Base-by-base conservation (phyloP, 2,797 vertebrate genomes). In the Thunnus albacares region DNA sequence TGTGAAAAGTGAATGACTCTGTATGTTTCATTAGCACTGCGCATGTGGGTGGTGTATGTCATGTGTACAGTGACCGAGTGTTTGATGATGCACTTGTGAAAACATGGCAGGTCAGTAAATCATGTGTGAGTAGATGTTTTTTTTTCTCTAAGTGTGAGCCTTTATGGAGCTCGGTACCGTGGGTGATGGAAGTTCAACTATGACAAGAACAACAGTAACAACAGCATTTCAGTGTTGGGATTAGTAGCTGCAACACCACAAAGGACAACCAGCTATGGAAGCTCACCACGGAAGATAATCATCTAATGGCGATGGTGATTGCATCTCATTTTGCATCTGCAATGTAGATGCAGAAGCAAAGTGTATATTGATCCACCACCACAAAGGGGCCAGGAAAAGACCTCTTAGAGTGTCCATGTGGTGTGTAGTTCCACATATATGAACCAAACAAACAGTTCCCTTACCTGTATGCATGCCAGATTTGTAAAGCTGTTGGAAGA, bases 11-110 rank as follows among this genome's bases (percentile, higher is more conserved):
- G 51, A 66, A 1, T 13, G 70, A 51, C 68, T 73, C 35, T 41
- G 53, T 56, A 4, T 70, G 60, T 78, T 57, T 64, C 53, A 75
- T 75, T 62, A 35, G 61, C 18, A 35, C 53, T 73, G 66, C 76
- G 78, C 59, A 79, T 20, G 75, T 66, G 62, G 75, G 80, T 3
- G 82, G 41, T 26, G 13, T 13, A 5, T 74, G 70, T 56, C 64
- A 66, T 65, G 47, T 49, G 51, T 55, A 33, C 55, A 17, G 47
- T 18, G 49, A 41, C 52, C 4, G 2, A 12, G 58, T 53, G 63
- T 68, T 83, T 55, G 56, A 61, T 79, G 26, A 58, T 67, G 62
- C 35, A 24, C 45, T 53, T 22, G 45, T 55, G 53, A 74, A 76
- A 60, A 60, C 51, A 63, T 33, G 64, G 70, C 75, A 38, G 13